Percentiles rank a stretch among this genome's conserved stretches.
phyloP scores from a whole-genome alignment of 2,113 vertebrate genomes.

The Osmerus mordax region DNA sequence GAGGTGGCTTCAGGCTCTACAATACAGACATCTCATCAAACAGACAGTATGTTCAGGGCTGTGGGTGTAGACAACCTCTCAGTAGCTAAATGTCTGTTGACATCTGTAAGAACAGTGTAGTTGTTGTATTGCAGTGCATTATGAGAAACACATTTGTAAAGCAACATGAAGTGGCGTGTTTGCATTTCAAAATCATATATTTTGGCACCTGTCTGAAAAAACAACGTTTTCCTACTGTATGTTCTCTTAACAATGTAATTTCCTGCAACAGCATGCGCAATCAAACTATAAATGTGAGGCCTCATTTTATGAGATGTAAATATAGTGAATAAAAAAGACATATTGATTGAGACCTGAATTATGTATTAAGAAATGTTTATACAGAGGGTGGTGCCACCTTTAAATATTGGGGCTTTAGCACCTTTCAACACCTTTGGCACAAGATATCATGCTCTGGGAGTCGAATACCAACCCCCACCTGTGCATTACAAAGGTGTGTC shows the following conservation, averaged over 20 bases:
- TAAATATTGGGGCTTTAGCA: conserved; percentile 51
- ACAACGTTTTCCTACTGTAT: no score
- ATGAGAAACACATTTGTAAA: no score
- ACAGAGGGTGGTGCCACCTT: conserved; percentile 61
- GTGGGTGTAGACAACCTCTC: conserved; percentile 55
- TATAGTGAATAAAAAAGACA: no score
- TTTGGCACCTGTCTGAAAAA: no score
- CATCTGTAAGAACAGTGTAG: no score
- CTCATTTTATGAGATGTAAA: no score
- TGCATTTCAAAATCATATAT: no score
- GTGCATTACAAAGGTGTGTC: conserved; percentile 35
- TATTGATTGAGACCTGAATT: conserved; percentile 51
- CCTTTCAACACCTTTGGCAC: conserved; percentile 64
- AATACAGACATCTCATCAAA: conserved; percentile 67
- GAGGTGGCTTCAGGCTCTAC: conserved; percentile 67
- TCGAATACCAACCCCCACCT: conserved; percentile 52
- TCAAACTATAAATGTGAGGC: no score
- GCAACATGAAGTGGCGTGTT: no score
- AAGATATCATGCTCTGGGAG: conserved; percentile 50
- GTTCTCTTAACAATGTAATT: no score
- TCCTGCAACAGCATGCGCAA: no score
- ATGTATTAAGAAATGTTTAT: conserved; percentile 63
- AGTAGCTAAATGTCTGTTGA: conserved; percentile 49
- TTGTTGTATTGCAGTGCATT: no score
- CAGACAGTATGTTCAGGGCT: conserved; percentile 51